Percentiles rank a stretch among this genome's conserved stretches.
Evolutionary conservation across 92 coral and sea anemone species (phyloP).

Genomic region (Siderastrea radians): DNA sequence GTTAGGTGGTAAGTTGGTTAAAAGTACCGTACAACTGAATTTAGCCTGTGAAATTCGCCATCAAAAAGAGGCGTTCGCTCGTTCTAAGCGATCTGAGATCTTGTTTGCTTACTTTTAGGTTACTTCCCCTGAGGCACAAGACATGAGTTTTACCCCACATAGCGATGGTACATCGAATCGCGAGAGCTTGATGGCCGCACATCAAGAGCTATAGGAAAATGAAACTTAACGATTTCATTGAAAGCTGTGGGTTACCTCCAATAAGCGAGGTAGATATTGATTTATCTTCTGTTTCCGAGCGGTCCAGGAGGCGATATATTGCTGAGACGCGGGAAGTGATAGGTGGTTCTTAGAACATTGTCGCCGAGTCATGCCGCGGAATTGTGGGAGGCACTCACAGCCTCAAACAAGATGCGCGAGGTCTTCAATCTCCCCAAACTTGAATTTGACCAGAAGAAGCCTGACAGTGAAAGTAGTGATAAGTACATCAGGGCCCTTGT

Average conservation of each 20-base stretch:
- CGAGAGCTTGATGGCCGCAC: not conserved
- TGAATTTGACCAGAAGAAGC: constrained; percentile 4
- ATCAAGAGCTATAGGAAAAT: not conserved
- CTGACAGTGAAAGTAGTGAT: not conserved
- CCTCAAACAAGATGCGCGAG: constrained; percentile 42
- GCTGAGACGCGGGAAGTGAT: not conserved
- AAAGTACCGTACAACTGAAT: too few relatives aligned
- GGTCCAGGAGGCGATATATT: not conserved
- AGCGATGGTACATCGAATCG: not conserved
- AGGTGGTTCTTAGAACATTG: constrained; percentile 8
- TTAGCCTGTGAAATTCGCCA: not conserved
- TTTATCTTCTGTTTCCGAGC: not conserved
- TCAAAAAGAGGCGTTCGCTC: not conserved
- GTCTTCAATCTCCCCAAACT: constrained; percentile 19
- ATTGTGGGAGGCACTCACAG: constrained; percentile 25
- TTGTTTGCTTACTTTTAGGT: not conserved
- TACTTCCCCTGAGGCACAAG: not conserved
- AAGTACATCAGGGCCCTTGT: not conserved
- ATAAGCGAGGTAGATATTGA: not conserved
- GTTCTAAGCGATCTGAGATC: not conserved
- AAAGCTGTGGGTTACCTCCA: not conserved
- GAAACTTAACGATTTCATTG: not conserved
- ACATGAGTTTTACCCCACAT: constrained; percentile 23
- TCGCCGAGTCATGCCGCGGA: constrained; percentile 39
- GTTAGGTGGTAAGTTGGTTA: too few relatives aligned